Conservation (phyloP, 2,113 vertebrate species). For the Alosa alosa region DNA sequence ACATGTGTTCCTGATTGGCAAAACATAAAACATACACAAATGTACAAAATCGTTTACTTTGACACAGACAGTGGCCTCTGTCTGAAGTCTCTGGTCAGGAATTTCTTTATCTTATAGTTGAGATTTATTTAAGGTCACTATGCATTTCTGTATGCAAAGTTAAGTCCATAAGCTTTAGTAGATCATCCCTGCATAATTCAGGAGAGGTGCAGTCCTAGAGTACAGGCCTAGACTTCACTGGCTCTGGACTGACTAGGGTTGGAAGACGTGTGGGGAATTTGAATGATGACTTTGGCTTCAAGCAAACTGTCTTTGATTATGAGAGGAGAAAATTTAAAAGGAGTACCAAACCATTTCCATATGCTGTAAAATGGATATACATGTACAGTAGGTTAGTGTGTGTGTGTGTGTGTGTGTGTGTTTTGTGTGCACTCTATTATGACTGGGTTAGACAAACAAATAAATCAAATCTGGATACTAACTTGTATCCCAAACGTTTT, state of each 20-base stretch:
- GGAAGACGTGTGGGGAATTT: neutral
- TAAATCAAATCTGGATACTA: neutral
- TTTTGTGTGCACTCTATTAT: neutral
- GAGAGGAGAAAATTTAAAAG: neutral
- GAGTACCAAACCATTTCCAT: constrained; percentile 12
- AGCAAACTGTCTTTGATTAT: neutral
- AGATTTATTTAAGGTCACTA: neutral
- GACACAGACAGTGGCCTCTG: neutral
- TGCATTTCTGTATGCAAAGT: neutral
- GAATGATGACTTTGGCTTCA: neutral
- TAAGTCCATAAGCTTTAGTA: neutral
- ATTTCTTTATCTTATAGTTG: neutral
- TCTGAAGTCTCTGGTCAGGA: neutral
- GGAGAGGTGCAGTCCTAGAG: neutral
- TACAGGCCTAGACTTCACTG: neutral
- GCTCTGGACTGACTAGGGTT: neutral
- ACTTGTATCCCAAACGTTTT: neutral
- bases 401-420: neutral
- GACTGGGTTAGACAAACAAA: neutral
- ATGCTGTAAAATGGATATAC: neutral
- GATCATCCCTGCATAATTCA: neutral
- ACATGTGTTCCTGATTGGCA: constrained; percentile 42
- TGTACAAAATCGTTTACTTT: neutral
- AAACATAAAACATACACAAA: constrained; percentile 28
- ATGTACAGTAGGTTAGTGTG: neutral